Percentiles rank a stretch among this genome's conserved stretches.
Conservation (phyloP, 2,113 vertebrate genomes). For the Daphoenositta chrysoptera region DNA sequence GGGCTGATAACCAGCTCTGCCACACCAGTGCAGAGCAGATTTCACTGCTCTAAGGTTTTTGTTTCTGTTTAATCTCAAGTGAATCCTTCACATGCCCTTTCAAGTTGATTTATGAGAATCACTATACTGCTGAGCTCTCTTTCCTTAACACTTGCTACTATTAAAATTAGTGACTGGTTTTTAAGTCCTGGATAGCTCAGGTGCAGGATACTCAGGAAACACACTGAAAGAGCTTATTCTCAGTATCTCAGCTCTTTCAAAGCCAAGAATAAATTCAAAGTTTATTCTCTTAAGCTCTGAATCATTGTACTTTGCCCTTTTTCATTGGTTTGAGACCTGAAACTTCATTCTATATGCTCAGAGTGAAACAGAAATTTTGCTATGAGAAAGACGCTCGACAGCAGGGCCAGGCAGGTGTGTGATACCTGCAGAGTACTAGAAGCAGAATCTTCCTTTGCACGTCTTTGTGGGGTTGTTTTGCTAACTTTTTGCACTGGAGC, state of each 20-base stretch:
- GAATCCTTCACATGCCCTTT: constrained; percentile 36
- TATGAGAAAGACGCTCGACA: background rate
- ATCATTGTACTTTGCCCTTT: background rate
- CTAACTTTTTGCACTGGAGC: background rate
- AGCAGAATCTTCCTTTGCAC: background rate
- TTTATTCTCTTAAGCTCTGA: background rate
- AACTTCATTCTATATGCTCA: background rate
- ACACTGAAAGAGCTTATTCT: background rate
- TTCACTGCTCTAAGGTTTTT: background rate
- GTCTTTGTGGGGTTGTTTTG: background rate
- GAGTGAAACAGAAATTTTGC: background rate
- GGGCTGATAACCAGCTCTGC: background rate
- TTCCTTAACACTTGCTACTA: background rate
- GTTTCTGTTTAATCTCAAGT: constrained; percentile 50
- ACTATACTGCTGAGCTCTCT: background rate
- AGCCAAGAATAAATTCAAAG: background rate
- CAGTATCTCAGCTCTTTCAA: background rate
- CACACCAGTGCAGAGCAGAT: background rate
- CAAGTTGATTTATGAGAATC: constrained; percentile 26
- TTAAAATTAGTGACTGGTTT: background rate
- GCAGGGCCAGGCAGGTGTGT: background rate
- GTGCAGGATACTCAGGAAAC: background rate
- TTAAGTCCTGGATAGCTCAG: background rate
- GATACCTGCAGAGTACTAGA: background rate
- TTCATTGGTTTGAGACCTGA: background rate